Evolutionary conservation across 2,797 vertebrate genomes (phyloP).

Genomic region (Cuniculus paca): DNA sequence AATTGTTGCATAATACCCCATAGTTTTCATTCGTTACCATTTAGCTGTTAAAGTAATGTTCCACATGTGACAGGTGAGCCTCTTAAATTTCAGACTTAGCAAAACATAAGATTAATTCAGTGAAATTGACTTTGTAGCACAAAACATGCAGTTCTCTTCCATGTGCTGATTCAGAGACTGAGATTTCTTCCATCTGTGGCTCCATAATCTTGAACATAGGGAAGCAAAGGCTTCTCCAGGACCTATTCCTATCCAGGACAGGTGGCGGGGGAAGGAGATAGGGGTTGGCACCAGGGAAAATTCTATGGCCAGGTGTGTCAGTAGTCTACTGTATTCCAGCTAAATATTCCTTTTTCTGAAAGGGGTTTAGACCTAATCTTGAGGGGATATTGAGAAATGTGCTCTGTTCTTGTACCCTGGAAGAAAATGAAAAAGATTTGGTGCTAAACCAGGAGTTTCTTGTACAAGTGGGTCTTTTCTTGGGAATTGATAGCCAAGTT

Average conservation of each 20-base stretch:
- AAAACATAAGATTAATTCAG: not conserved
- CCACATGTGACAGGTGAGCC: not conserved
- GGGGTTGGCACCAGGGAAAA: not conserved
- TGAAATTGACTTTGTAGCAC: not conserved
- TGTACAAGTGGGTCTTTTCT: not conserved
- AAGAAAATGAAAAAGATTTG: not conserved
- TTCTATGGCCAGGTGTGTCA: not conserved
- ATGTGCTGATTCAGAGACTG: not conserved
- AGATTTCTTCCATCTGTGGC: not conserved
- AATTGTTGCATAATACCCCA: not conserved
- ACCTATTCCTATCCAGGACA: not conserved
- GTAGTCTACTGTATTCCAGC: not conserved
- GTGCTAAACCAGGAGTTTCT: not conserved
- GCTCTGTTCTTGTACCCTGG: not conserved
- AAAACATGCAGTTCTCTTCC: not conserved
- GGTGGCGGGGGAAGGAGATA: not conserved
- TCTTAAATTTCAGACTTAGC: not conserved
- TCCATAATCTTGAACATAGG: not conserved
- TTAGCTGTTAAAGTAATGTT: not conserved
- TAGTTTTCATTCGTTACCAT: not conserved
- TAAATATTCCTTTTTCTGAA: not conserved
- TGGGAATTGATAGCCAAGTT: not conserved
- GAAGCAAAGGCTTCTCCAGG: not conserved
- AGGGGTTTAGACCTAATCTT: not conserved
- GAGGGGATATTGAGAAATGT: not conserved